Evolutionary conservation across 2,797 vertebrate genomes (phyloP).

Genomic region (Spheniscus humboldti): DNA sequence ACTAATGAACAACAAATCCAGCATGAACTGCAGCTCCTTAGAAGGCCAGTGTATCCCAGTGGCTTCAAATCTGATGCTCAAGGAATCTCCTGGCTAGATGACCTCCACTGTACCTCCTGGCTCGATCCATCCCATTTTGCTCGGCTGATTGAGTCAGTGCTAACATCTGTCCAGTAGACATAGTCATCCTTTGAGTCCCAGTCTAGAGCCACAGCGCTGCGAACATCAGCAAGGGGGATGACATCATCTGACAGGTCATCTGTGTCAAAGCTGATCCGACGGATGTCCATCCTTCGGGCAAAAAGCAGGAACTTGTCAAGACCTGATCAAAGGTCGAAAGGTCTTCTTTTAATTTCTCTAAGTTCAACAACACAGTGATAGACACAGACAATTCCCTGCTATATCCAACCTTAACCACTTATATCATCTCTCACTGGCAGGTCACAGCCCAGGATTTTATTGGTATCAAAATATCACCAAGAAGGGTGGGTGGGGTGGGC

Average conservation of each 20-base stretch:
- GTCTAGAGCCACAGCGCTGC: conserved; percentile 96
- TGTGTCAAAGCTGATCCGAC: conserved; percentile 99
- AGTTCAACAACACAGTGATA: conserved; percentile 85
- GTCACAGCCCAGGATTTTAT: not conserved
- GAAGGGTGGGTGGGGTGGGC: not conserved
- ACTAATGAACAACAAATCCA: not conserved
- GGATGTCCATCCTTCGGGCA: conserved; percentile 99
- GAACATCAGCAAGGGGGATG: conserved; percentile 94
- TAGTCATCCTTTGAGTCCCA: conserved; percentile 91
- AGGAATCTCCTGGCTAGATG: not conserved
- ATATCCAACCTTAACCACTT: not conserved
- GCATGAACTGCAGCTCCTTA: not conserved
- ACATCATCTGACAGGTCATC: conserved; percentile 96
- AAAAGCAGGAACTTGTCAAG: conserved; percentile 99
- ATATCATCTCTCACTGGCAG: not conserved
- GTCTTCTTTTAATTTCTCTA: conserved; percentile 99
- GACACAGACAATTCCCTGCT: conserved; percentile 75
- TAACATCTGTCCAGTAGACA: conserved; percentile 99
- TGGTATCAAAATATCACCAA: not conserved
- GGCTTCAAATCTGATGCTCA: not conserved
- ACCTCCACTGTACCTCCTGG: conserved; percentile 84
- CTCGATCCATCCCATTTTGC: conserved; percentile 94
- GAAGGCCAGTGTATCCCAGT: not conserved
- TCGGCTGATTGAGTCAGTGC: conserved; percentile 96
- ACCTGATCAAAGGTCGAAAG: conserved; percentile 99